Percentiles rank a stretch among this genome's conserved stretches.
phyloP scores from a whole-genome alignment of 2,113 vertebrate species.

The Sapayoa aenigma region DNA sequence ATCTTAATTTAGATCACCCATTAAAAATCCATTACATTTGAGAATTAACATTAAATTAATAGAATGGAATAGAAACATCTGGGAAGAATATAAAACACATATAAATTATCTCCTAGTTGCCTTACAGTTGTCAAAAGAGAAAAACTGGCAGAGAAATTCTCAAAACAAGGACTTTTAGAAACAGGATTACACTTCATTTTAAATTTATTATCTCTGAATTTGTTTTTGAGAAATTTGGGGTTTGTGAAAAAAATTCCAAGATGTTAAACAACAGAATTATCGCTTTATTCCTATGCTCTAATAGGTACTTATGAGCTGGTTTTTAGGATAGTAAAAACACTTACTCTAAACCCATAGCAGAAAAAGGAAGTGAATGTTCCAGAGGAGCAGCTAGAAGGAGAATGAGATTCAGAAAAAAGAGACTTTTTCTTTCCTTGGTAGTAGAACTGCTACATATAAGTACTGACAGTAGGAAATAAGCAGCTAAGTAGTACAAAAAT shows the following conservation, averaged over 20 bases:
- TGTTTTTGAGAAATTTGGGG: neutral
- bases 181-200: neutral
- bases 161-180: neutral
- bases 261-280: neutral
- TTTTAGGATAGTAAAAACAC: neutral
- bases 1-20: neutral
- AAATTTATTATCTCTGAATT: neutral
- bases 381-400: neutral
- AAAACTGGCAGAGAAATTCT: neutral
- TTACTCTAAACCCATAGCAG: neutral
- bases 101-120: neutral
- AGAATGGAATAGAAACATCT: neutral
- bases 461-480: neutral
- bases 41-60: neutral
- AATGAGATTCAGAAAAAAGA: neutral
- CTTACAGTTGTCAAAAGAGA: neutral
- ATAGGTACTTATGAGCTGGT: neutral
- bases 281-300: neutral
- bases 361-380: neutral
- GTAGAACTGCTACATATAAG: neutral
- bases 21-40: conserved; percentile 1
- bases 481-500: neutral
- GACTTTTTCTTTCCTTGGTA: neutral
- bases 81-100: neutral
- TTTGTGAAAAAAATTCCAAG: neutral